Percentiles rank a stretch among this genome's conserved stretches.
These are phyloP conservation scores for Ips nitidus DNA, from an alignment of 1,140 invertebrate species.

Conservation along the genomic window DNA sequence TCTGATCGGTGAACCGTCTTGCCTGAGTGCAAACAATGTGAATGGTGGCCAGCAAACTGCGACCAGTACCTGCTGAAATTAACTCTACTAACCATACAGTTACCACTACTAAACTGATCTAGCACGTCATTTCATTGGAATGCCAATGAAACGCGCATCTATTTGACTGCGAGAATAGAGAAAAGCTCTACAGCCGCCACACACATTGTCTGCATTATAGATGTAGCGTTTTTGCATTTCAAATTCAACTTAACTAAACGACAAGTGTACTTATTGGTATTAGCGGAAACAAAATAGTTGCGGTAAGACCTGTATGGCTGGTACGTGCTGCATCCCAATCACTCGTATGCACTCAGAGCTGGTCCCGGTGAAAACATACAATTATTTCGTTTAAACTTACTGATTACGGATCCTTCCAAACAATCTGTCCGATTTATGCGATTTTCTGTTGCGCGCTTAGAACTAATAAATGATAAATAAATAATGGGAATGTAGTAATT, in stretches of 20 bases:
- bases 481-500: neutral
- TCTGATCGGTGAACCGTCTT: neutral
- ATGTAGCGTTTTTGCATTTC: conserved; percentile 42
- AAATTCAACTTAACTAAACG: conserved; percentile 26
- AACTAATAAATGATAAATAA: neutral
- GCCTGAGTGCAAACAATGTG: conserved; percentile 83
- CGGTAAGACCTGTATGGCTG: conserved; percentile 52
- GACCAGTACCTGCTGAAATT: conserved; percentile 15
- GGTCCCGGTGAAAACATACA: conserved; percentile 32
- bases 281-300: conserved; percentile 36
- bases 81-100: conserved; percentile 44
- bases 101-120: conserved; percentile 39
- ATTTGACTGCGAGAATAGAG: conserved; percentile 9
- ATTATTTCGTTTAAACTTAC: neutral
- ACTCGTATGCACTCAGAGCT: conserved; percentile 53
- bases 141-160: neutral
- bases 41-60: conserved; percentile 75
- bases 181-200: conserved; percentile 48
- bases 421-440: conserved; percentile 25
- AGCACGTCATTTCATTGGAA: too few relatives aligned
- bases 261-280: conserved; percentile 25
- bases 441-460: neutral
- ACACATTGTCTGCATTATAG: conserved; percentile 54
- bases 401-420: conserved; percentile 35
- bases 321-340: conserved; percentile 50